A percentile compares a stretch with the other conserved stretches of the same genome.
Conservation (phyloP, 2,888 invertebrate species). For the Caenorhabditis wallacei region DNA sequence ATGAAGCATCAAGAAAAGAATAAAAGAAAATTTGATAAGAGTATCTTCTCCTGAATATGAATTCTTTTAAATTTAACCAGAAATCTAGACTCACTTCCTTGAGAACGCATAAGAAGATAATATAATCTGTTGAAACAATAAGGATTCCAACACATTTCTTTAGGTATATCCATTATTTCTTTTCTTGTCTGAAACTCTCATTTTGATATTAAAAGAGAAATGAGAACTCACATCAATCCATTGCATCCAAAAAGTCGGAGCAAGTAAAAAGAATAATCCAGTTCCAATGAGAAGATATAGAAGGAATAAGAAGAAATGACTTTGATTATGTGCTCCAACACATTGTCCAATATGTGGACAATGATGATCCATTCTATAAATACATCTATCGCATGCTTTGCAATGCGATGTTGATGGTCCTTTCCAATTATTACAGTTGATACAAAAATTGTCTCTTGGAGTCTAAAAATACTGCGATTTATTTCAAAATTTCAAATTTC, state of each 20-base stretch:
- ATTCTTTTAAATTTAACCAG: background rate
- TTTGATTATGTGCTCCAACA: slow-evolving; percentile 54
- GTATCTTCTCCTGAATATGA: slow-evolving; percentile 17
- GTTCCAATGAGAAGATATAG: slow-evolving; percentile 47
- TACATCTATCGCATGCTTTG: slow-evolving; percentile 44
- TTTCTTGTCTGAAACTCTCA: slow-evolving; percentile 4
- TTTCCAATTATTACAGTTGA: slow-evolving; percentile 47
- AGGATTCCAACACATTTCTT: slow-evolving; percentile 31
- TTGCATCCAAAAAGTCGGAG: slow-evolving; percentile 37
- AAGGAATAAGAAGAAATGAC: slow-evolving; percentile 49
- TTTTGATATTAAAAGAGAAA: background rate
- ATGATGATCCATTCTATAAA: slow-evolving; percentile 54
- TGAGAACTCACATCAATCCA: slow-evolving; percentile 8
- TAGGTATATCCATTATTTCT: slow-evolving; percentile 27
- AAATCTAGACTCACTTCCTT: slow-evolving; percentile 21
- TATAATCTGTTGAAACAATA: slow-evolving; percentile 36
- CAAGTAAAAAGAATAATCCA: slow-evolving; percentile 36
- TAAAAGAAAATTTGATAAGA: slow-evolving; percentile 27
- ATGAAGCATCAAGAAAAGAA: slow-evolving; percentile 38
- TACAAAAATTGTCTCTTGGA: slow-evolving; percentile 39
- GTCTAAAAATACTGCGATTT: slow-evolving; percentile 19
- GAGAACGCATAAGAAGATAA: slow-evolving; percentile 1
- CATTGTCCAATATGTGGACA: slow-evolving; percentile 58
- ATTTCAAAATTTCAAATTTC: background rate
- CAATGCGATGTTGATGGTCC: slow-evolving; percentile 53